Conservation (phyloP, 1,140 invertebrate species). For the Anoplolepis gracilipes region DNA sequence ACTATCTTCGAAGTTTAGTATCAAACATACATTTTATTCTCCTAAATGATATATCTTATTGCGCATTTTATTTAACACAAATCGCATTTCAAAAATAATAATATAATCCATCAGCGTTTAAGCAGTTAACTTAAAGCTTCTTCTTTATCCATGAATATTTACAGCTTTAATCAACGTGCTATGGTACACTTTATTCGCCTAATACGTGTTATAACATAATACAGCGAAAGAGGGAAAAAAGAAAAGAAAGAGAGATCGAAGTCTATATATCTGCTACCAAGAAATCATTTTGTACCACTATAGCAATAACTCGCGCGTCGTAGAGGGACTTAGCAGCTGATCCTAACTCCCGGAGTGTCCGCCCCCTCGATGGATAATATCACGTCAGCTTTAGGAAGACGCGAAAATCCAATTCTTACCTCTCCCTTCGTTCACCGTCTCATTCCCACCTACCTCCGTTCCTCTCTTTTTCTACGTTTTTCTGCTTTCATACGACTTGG, state of each 20-base stretch:
- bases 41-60: neutral
- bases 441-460: neutral
- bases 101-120: neutral
- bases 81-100: neutral
- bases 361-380: conserved; percentile 56
- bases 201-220: neutral
- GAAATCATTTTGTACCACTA: conserved; percentile 60
- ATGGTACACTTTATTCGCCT: neutral
- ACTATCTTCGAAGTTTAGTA: neutral
- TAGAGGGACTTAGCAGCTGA: conserved; percentile 57
- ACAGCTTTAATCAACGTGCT: neutral
- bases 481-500: conserved; percentile 27
- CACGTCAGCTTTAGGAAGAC: conserved; percentile 59
- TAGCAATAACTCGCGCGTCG: conserved; percentile 48
- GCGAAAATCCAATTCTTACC: conserved; percentile 60
- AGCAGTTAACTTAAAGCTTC: neutral
- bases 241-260: neutral
- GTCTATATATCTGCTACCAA: conserved; percentile 10
- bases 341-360: conserved; percentile 48
- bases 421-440: neutral
- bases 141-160: neutral
- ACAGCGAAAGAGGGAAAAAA: neutral
- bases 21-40: conserved; percentile 22
- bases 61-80: neutral
- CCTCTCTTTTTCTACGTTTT: neutral